phyloP scores from a whole-genome alignment of 2,113 vertebrate genomes.

The Rattus rattus region DNA sequence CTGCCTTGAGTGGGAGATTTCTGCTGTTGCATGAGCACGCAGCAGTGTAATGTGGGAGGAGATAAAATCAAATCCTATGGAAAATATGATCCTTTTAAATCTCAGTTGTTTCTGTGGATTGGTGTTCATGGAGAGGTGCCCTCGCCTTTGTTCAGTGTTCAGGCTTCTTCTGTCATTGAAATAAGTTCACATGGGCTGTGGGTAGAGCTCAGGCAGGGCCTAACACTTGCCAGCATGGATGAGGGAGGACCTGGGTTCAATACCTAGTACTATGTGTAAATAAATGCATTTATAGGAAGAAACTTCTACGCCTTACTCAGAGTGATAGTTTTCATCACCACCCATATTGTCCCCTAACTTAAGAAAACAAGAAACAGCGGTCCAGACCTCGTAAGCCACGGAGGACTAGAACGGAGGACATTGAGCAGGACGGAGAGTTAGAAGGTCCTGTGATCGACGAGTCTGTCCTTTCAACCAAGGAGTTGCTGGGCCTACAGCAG shows the following conservation, averaged over 20 bases:
- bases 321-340: background rate
- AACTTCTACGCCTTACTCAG: slow-evolving; percentile 21
- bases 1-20: slow-evolving; percentile 11
- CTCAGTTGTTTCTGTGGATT: background rate
- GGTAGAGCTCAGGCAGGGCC: background rate
- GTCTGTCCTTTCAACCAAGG: slow-evolving; percentile 87
- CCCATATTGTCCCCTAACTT: slow-evolving; percentile 62
- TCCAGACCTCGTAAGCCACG: slow-evolving; percentile 85
- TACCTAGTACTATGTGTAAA: background rate
- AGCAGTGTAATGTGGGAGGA: background rate
- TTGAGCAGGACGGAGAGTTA: slow-evolving; percentile 85
- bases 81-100: background rate
- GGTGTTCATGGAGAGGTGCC: background rate
- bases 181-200: background rate
- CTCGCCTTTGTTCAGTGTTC: background rate
- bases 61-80: slow-evolving; percentile 16
- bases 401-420: slow-evolving; percentile 86
- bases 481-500: slow-evolving; percentile 87
- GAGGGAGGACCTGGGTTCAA: background rate
- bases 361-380: slow-evolving; percentile 87
- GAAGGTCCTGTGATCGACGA: slow-evolving; percentile 88
- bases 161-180: background rate
- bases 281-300: background rate
- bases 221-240: background rate
- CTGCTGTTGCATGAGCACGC: background rate